phyloP scores from a whole-genome alignment of 2,113 vertebrate genomes.

The Ploceus nigricollis region DNA sequence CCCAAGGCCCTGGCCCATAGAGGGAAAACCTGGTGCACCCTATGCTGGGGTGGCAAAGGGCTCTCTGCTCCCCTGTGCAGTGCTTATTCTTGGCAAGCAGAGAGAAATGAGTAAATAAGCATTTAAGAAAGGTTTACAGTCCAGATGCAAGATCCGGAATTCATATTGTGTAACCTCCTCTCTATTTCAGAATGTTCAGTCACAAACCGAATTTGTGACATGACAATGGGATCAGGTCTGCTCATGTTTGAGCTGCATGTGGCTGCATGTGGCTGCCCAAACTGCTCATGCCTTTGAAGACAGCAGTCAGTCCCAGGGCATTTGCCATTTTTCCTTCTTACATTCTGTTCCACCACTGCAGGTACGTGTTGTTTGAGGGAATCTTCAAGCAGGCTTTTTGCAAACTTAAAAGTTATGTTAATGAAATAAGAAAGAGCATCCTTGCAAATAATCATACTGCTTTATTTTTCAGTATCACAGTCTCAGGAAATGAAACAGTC shows the following conservation, averaged over 20 bases:
- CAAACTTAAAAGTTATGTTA: background rate
- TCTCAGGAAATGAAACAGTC: slow-evolving; percentile 27
- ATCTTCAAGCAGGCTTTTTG: background rate
- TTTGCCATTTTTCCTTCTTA: background rate
- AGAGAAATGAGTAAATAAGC: background rate
- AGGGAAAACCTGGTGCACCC: background rate
- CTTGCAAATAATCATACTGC: slow-evolving; percentile 16
- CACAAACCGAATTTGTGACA: background rate
- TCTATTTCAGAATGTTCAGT: background rate
- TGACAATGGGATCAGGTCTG: background rate
- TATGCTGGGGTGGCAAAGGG: background rate
- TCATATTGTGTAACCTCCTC: background rate
- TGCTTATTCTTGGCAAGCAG: background rate
- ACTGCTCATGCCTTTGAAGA: background rate
- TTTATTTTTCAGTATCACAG: slow-evolving; percentile 55
- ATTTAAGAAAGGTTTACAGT: background rate
- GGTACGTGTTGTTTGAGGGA: background rate
- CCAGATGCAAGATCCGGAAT: background rate
- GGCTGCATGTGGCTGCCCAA: no score
- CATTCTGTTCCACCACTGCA: background rate
- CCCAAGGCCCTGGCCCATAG: background rate
- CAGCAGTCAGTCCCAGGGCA: background rate
- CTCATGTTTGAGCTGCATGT: background rate
- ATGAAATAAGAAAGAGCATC: background rate
- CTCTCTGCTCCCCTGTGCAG: background rate